These are phyloP conservation scores for Paralinhomoeus sp. DNA, from an alignment of 2,888 invertebrate species.

Conservation along the genomic window DNA sequence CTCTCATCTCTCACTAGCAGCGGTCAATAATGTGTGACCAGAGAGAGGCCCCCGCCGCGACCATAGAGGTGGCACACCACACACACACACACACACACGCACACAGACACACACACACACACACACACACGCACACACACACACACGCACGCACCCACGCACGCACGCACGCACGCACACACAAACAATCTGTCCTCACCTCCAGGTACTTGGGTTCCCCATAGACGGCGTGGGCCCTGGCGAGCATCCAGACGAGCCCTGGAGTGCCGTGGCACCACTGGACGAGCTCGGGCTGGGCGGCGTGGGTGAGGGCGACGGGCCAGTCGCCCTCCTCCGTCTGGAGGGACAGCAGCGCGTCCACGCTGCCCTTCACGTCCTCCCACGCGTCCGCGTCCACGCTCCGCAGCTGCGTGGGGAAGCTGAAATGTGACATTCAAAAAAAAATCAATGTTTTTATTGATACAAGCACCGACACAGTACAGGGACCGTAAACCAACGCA, in stretches of 20 bases:
- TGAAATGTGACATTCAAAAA: neutral
- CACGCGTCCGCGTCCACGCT: neutral
- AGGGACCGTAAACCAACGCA: too few relatives aligned
- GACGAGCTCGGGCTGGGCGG: constrained; percentile 26
- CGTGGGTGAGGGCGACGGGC: constrained; percentile 7
- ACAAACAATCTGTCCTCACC: constrained; percentile 33
- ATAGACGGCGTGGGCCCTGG: constrained; percentile 51
- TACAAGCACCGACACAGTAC: too few relatives aligned
- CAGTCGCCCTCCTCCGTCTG: constrained; percentile 6
- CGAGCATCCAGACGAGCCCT: constrained; percentile 49
- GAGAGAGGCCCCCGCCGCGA: too few relatives aligned
- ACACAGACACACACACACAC: too few relatives aligned
- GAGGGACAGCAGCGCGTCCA: constrained; percentile 5
- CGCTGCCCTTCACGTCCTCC: neutral
- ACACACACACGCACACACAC: too few relatives aligned
- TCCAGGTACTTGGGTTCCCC: constrained; percentile 47
- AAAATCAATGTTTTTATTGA: too few relatives aligned
- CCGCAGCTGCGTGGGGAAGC: neutral
- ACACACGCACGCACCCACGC: too few relatives aligned
- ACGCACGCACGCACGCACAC: constrained; percentile 40
- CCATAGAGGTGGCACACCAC: too few relatives aligned
- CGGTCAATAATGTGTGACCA: too few relatives aligned
- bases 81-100: too few relatives aligned
- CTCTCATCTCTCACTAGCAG: too few relatives aligned
- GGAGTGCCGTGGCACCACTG: constrained; percentile 81